phyloP scores from a whole-genome alignment of 2,888 invertebrate genomes.

The Plagodis dolabraria region DNA sequence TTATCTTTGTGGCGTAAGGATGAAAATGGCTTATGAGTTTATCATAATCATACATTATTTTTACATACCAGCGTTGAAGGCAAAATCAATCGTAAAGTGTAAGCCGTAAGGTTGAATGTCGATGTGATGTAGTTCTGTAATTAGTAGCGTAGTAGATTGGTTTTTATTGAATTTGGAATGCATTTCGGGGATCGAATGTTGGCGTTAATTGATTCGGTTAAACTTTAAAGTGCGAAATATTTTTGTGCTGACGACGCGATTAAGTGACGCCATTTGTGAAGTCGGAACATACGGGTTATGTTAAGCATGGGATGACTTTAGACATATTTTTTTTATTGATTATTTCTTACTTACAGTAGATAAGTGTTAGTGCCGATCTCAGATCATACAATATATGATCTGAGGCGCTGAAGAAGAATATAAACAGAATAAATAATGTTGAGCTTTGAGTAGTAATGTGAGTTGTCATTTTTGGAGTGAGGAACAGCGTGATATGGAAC shows the following conservation, averaged over 20 bases:
- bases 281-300: background rate
- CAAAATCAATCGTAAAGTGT: slow-evolving; percentile 17
- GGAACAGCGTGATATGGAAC: too few relatives aligned
- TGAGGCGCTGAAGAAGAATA: too few relatives aligned
- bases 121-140: slow-evolving; percentile 24
- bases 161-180: slow-evolving; percentile 45
- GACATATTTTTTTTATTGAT: too few relatives aligned
- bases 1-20: slow-evolving; percentile 15
- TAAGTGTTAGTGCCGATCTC: too few relatives aligned
- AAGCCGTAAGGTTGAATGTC: background rate
- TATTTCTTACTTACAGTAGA: too few relatives aligned
- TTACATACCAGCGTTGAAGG: slow-evolving; percentile 21
- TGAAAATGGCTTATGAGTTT: slow-evolving; percentile 9
- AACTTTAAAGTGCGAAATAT: slow-evolving; percentile 23
- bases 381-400: too few relatives aligned
- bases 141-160: slow-evolving; percentile 44
- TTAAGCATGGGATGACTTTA: background rate
- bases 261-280: background rate
- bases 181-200: slow-evolving; percentile 40
- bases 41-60: slow-evolving; percentile 50
- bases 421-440: too few relatives aligned
- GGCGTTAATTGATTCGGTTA: slow-evolving; percentile 23
- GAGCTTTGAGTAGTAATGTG: too few relatives aligned
- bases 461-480: too few relatives aligned
- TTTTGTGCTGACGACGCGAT: slow-evolving; percentile 22